Base-by-base conservation (phyloP, 2,797 vertebrate genomes). In the Coluber constrictor region DNA sequence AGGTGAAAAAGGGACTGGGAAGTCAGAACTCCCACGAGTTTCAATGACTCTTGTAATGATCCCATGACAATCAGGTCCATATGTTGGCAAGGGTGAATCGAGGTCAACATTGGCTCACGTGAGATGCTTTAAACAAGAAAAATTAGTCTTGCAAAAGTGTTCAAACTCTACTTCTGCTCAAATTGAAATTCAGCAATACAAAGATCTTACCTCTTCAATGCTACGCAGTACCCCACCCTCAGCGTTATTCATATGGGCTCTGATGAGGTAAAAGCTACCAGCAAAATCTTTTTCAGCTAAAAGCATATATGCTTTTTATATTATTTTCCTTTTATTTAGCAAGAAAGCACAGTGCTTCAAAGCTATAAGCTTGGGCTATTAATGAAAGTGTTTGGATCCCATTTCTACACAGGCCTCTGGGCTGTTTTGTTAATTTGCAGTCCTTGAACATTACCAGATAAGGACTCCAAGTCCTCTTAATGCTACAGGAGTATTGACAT, bases 401-500 rank as follows among this genome's bases (percentile, higher is more conserved):
- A 56, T 94, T 92, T 92, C 93, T 90, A 59, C 86, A 54, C 43
- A 91, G 90, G 90, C 79, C 51, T 32, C 47, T 25, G 0, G 54
- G 87, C 88, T 57, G 63, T 92, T 95, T 5, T 61, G 29, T 96
- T 95, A 94, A 95, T 91, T 94, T 56, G 79, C 87, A 92, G 95
- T 96, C 94, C 95, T 96, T 96, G 96, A 96, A 96, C 95, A 90
- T 92, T 90, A 23, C 0, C 92, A 96, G 95, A 95, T 96, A 96
- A 96, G 94, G 86, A 96, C 95, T 94, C 92, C 93, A 93, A 95
- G 93, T 96, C 95, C 96, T 94, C 57, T 94, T 0, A 0, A 92
- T 96, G 89, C 94, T 95, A 93, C 93, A 93, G 95, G 93, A 96
- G 95, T 96, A 95, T 96, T 97, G 96, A 96, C 95, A 96, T 94